A percentile compares a stretch with the other conserved stretches of the same genome.
phyloP scores from a whole-genome alignment of 2,797 vertebrate genomes.

The Acanthis flammea region DNA sequence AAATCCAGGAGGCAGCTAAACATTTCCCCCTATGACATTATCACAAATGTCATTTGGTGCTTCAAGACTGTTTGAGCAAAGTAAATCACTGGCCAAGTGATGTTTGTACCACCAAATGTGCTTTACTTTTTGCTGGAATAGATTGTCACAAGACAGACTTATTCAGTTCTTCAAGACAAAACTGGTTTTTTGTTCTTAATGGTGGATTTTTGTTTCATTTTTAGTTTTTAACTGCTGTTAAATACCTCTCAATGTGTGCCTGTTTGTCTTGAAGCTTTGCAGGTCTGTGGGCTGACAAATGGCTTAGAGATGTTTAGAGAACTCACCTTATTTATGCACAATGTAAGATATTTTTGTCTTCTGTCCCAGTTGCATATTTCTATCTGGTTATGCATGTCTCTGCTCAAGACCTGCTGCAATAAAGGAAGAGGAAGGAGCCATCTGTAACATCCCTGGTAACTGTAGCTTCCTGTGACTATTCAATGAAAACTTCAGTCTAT shows the following conservation, averaged over 20 bases:
- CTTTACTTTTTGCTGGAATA: background rate
- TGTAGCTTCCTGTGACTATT: background rate
- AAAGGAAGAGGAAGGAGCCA: background rate
- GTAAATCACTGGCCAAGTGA: background rate
- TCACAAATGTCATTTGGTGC: conserved; percentile 5
- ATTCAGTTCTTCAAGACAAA: background rate
- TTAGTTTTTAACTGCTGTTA: background rate
- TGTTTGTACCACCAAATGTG: background rate
- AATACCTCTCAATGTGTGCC: background rate
- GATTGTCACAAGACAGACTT: background rate
- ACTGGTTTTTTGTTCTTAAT: background rate
- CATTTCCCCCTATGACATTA: conserved; percentile 4
- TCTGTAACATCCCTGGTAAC: background rate
- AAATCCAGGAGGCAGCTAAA: conserved; percentile 25
- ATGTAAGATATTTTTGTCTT: background rate
- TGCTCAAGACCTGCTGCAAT: background rate
- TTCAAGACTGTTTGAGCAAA: conserved; percentile 22
- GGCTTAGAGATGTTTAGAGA: background rate
- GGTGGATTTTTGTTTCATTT: background rate
- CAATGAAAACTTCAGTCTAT: background rate
- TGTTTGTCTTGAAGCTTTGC: background rate
- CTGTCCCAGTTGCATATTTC: background rate
- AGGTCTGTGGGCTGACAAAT: background rate
- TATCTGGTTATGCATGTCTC: background rate
- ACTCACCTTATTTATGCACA: background rate